Conservation (phyloP, 2,888 invertebrate genomes). For the Amphipoea oculea region DNA sequence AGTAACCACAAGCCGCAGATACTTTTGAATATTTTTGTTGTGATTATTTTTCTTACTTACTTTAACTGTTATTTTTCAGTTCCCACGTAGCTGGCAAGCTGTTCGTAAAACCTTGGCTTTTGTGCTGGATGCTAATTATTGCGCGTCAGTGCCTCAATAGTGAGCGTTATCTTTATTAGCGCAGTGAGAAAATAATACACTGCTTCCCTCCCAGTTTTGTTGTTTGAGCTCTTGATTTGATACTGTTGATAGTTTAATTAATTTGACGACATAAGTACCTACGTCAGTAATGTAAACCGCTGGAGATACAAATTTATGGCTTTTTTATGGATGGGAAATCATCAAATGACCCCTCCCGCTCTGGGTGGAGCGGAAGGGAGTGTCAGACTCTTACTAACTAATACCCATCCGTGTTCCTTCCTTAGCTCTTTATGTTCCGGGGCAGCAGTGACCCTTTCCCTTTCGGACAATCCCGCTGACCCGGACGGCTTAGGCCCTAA, state of each 20-base stretch:
- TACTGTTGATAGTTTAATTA: background rate
- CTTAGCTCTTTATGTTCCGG: too few relatives aligned
- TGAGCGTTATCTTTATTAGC: background rate
- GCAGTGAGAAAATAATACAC: background rate
- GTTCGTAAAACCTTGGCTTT: slow-evolving; percentile 63
- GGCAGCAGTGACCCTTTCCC: too few relatives aligned
- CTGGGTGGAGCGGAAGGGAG: too few relatives aligned
- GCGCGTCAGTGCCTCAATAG: slow-evolving; percentile 12
- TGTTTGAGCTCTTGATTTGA: background rate
- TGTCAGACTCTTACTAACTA: too few relatives aligned
- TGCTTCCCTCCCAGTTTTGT: background rate
- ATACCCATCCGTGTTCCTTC: too few relatives aligned
- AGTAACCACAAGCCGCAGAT: slow-evolving; percentile 77
- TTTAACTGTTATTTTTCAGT: slow-evolving; percentile 36
- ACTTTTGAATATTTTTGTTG: slow-evolving; percentile 80
- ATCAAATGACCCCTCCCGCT: too few relatives aligned
- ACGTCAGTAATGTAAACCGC: background rate
- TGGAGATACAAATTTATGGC: too few relatives aligned
- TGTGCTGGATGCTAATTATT: slow-evolving; percentile 49
- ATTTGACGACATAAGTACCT: background rate
- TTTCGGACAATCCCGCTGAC: too few relatives aligned
- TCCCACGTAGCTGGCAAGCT: slow-evolving; percentile 67
- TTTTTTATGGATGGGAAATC: too few relatives aligned
- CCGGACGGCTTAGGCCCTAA: too few relatives aligned
- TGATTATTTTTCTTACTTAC: slow-evolving; percentile 77